Conservation (phyloP, 2,113 vertebrate genomes). For the Setophaga petechia region DNA sequence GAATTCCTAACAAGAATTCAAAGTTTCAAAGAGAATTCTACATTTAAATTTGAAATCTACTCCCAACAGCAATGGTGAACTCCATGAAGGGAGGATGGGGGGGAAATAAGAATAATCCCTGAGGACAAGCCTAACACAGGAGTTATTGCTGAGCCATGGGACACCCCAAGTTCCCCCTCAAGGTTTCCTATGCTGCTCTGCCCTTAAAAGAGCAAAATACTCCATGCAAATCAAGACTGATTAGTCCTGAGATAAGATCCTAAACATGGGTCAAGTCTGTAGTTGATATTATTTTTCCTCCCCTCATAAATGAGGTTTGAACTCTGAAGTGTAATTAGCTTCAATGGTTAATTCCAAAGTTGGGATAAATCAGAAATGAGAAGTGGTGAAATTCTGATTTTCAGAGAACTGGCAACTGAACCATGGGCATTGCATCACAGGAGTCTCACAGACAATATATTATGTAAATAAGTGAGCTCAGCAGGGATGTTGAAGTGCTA, state of each 20-base stretch:
- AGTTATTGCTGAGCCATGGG: background rate
- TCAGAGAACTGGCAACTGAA: background rate
- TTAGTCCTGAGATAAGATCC: background rate
- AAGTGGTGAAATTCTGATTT: background rate
- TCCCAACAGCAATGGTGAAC: background rate
- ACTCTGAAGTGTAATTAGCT: background rate
- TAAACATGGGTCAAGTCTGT: background rate
- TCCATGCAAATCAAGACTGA: background rate
- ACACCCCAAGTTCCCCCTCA: background rate
- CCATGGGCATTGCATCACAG: background rate
- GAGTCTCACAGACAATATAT: background rate
- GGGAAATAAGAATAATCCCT: background rate
- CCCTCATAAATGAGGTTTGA: background rate
- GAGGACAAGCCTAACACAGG: background rate
- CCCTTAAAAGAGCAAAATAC: background rate
- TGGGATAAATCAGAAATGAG: background rate
- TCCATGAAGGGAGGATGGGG: accelerated
- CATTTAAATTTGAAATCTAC: background rate
- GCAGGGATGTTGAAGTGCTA: background rate
- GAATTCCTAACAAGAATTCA: background rate
- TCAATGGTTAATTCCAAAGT: background rate
- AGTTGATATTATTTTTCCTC: background rate
- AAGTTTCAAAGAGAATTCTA: background rate
- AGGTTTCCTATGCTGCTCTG: background rate
- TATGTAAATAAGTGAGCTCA: background rate